Evolutionary conservation across 1,140 invertebrate species (phyloP), one percentile per base, ranked within the genome.

Genomic region (Brachionus sp.): DNA sequence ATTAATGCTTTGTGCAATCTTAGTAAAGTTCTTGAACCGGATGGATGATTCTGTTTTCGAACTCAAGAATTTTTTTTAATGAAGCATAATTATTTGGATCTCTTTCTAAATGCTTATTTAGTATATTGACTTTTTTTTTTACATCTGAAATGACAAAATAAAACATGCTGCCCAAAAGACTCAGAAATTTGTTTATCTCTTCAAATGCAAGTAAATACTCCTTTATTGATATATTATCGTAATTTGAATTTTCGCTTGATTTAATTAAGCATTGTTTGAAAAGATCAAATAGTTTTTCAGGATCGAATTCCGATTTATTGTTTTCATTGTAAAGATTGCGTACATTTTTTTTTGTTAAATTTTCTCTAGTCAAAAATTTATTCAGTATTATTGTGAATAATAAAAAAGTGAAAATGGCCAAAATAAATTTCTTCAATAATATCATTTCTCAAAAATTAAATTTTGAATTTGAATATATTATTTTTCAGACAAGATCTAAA

Each of bases 1-100:
- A 95, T 94, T 93, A 97, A 90, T 12, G 95, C 95, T 88, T 95
- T 91, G 88, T 98, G 95, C 33, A 98, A 90, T 86, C 95, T 90
- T 4, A 97, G 89, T 85, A 97, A 90, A 0, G 95, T 97, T 85
- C 95, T 90, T 37, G 93, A 92, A 35, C 94, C 95, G 68, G 46
- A 57, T n/a, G 75, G 75, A 57, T 39, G n/a, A 13, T 62, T 29
- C 19, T 29, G 2, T 25, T 7, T 19, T 19, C 23, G 25, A 62
- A n/a, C 25, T 80, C 77, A 44, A 80, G 9, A 16, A 80, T 23
- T n/a, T 33, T 37, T 13, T 80, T 33, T 3, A 80, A 13, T 19
- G 50, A 62, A 2, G 46, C 16, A 66, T 66, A 80, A 66, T 66
- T 35, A 12, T 25, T 35, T n/a, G 46, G 77, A 2, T 62, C 33